Evolutionary conservation across 2,888 invertebrate genomes (phyloP).

Genomic region (Limnephilus rhombicus): DNA sequence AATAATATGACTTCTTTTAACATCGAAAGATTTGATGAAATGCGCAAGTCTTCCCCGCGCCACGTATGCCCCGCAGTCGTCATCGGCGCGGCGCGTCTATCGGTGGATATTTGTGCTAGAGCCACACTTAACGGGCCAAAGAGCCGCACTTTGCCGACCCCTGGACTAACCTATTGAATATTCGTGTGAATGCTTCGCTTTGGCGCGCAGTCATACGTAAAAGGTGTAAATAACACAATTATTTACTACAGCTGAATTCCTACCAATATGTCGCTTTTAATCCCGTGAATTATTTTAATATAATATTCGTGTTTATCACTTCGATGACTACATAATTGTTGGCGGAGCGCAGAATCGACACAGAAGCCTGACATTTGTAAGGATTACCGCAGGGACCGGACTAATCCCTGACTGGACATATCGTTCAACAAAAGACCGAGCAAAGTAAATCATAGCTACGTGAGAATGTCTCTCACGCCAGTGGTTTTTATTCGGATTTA

Average conservation of each 20-base stretch:
- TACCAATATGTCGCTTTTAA: background rate
- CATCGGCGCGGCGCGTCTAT: no score
- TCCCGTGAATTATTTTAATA: background rate
- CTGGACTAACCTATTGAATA: background rate
- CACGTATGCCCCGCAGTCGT: no score
- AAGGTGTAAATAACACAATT: background rate
- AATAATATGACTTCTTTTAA: no score
- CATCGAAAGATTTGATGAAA: no score
- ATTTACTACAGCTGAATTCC: background rate
- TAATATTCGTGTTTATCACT: slow-evolving; percentile 23
- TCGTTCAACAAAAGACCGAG: slow-evolving; percentile 46
- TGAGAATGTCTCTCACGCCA: slow-evolving; percentile 15
- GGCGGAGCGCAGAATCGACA: slow-evolving; percentile 25
- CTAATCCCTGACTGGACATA: slow-evolving; percentile 46
- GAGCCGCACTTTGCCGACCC: no score
- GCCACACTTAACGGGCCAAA: no score
- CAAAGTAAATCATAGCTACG: slow-evolving; percentile 44
- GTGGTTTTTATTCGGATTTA: slow-evolving; percentile 37
- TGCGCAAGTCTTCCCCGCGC: no score
- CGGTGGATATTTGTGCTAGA: no score
- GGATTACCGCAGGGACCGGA: slow-evolving; percentile 26
- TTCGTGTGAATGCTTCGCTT: background rate
- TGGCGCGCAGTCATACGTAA: background rate
- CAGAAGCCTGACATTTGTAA: slow-evolving; percentile 44
- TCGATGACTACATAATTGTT: slow-evolving; percentile 39